phyloP scores from a whole-genome alignment of 1,140 invertebrate genomes.

The Polypedilum vanderplanki region DNA sequence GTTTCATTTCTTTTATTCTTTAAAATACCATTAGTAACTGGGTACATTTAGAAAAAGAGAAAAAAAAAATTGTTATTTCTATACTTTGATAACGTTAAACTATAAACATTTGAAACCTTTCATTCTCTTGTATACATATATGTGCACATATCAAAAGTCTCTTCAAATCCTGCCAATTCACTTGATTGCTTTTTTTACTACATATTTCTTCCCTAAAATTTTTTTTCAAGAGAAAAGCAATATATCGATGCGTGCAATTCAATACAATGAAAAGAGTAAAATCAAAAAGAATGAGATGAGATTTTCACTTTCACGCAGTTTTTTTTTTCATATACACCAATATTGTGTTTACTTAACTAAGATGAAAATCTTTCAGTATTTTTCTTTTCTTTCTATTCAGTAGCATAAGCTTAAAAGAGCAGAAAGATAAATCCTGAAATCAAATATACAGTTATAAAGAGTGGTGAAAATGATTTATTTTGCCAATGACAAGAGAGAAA shows the following conservation, averaged over 20 bases:
- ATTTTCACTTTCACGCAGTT: background rate
- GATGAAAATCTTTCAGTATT: no score
- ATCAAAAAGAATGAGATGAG: background rate
- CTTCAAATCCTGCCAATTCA: slow-evolving; percentile 25
- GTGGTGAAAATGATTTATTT: background rate
- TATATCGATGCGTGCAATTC: background rate
- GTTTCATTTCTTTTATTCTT: slow-evolving; percentile 17
- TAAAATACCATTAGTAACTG: background rate
- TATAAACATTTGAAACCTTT: slow-evolving; percentile 14
- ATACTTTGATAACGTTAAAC: background rate
- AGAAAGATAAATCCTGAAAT: slow-evolving; percentile 26
- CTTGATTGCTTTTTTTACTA: slow-evolving; percentile 28
- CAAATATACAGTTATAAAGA: background rate
- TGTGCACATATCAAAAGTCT: slow-evolving; percentile 10
- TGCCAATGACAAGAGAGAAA: background rate
- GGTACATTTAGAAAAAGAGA: background rate
- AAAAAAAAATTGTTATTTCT: background rate
- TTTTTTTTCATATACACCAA: background rate
- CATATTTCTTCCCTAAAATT: background rate
- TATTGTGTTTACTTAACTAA: slow-evolving; percentile 12
- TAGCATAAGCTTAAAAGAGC: slow-evolving; percentile 25
- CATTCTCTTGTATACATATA: background rate
- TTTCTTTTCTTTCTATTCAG: background rate
- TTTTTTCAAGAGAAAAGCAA: background rate
- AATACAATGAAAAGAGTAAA: background rate